These are phyloP conservation scores for Microctenopoma lineatum DNA, from an alignment of 2,797 vertebrate genomes.

Conservation along the genomic window DNA sequence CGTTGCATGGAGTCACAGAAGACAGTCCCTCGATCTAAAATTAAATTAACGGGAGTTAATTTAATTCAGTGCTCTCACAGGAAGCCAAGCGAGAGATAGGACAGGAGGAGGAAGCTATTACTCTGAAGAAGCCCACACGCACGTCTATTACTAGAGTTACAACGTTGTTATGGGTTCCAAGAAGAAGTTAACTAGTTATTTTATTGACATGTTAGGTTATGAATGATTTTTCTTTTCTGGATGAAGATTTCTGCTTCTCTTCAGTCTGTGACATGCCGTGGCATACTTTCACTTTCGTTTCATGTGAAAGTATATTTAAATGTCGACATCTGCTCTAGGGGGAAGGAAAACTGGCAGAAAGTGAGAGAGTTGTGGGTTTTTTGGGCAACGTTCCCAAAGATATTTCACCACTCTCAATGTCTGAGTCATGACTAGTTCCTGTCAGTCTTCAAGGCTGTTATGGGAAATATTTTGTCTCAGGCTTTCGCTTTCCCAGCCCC, in stretches of 20 bases:
- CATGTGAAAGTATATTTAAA: too few relatives aligned
- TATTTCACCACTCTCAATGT: too few relatives aligned
- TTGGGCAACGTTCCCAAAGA: background rate
- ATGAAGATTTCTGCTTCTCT: background rate
- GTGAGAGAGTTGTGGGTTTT: too few relatives aligned
- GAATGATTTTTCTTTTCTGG: background rate
- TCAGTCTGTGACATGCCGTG: background rate
- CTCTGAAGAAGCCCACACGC: background rate
- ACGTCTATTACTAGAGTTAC: background rate
- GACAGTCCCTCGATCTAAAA: background rate
- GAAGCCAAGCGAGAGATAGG: background rate
- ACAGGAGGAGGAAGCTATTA: background rate
- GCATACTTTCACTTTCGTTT: too few relatives aligned
- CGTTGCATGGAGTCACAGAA: background rate
- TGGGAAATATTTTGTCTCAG: conserved; percentile 6
- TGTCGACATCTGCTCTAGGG: too few relatives aligned
- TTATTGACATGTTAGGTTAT: too few relatives aligned
- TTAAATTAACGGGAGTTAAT: background rate
- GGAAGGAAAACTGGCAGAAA: too few relatives aligned
- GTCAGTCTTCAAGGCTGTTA: background rate
- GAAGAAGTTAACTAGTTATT: too few relatives aligned
- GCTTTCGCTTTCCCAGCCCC: background rate
- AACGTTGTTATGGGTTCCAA: too few relatives aligned
- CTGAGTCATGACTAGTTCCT: too few relatives aligned
- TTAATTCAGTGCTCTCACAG: background rate